A percentile compares a stretch with the other conserved stretches of the same genome.
Evolutionary conservation across 2,888 invertebrate species (phyloP).

Genomic region (Rhogogaster chlorosoma): DNA sequence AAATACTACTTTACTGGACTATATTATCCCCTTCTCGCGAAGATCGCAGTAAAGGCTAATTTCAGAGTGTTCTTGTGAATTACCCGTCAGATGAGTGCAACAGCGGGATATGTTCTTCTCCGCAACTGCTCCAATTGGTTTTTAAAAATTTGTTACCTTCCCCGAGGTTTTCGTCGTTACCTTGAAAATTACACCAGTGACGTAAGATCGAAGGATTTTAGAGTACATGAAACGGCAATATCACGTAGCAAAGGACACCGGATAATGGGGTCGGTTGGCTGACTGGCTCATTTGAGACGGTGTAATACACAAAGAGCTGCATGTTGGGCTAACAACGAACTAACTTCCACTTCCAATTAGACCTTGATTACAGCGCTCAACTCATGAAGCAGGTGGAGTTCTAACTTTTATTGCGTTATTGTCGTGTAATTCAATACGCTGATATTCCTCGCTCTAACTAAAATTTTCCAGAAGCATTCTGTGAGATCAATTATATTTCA

Average conservation of each 20-base stretch:
- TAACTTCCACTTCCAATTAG: constrained; percentile 32
- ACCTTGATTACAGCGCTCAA: constrained; percentile 37
- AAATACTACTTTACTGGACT: no score
- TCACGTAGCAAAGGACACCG: neutral
- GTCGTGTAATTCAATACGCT: neutral
- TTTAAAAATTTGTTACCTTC: neutral
- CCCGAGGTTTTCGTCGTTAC: neutral
- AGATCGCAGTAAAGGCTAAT: no score
- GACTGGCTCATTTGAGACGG: constrained; percentile 9
- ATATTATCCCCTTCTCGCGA: no score
- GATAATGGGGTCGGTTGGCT: neutral
- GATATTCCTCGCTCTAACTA: neutral
- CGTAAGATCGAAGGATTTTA: neutral
- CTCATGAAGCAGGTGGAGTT: neutral
- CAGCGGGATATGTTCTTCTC: neutral
- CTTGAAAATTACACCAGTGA: neutral
- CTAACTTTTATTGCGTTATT: neutral
- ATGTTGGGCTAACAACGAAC: constrained; percentile 28
- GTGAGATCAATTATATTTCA: neutral
- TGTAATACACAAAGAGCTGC: neutral
- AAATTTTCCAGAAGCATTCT: neutral
- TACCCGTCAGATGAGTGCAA: no score
- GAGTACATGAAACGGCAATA: neutral
- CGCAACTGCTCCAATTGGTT: no score
- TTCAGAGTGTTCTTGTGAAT: no score